A percentile compares a stretch with the other conserved stretches of the same genome.
Conservation (phyloP, 1,140 invertebrate species). For the Zaprionus ghesquierei region DNA sequence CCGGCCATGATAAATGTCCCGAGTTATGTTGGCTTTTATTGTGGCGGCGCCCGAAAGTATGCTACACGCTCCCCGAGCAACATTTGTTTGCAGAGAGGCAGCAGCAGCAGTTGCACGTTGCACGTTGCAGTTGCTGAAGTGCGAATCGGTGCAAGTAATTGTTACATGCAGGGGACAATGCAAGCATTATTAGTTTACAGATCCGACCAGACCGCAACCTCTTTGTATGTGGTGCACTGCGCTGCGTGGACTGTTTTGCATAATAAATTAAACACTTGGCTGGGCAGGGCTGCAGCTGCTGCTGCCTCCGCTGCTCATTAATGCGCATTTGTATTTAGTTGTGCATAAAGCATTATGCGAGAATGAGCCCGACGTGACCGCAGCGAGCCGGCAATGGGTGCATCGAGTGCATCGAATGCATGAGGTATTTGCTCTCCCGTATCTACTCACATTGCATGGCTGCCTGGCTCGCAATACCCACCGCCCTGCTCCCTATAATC, state of each 20-base stretch:
- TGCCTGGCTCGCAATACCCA: too few species aligned
- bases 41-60: conserved; percentile 46
- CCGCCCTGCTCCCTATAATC: neutral
- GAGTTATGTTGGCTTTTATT: conserved; percentile 7
- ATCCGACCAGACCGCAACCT: neutral
- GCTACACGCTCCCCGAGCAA: conserved; percentile 47
- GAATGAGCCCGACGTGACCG: conserved; percentile 74
- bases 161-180: conserved; percentile 55
- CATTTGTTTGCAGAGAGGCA: conserved; percentile 25
- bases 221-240: conserved; percentile 28
- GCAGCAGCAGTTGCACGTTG: neutral
- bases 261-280: conserved; percentile 74
- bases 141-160: conserved; percentile 55
- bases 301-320: conserved; percentile 57
- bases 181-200: conserved; percentile 17
- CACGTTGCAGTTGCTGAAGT: conserved; percentile 12
- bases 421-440: neutral
- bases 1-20: conserved; percentile 63
- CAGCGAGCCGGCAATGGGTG: conserved; percentile 3
- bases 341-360: conserved; percentile 77
- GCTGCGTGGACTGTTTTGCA: conserved; percentile 50
- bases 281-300: conserved; percentile 31
- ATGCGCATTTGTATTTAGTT: conserved; percentile 79
- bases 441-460: too few species aligned
- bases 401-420: neutral